Base-by-base conservation (phyloP, 2,113 vertebrate genomes). In the Capreolus pygargus region DNA sequence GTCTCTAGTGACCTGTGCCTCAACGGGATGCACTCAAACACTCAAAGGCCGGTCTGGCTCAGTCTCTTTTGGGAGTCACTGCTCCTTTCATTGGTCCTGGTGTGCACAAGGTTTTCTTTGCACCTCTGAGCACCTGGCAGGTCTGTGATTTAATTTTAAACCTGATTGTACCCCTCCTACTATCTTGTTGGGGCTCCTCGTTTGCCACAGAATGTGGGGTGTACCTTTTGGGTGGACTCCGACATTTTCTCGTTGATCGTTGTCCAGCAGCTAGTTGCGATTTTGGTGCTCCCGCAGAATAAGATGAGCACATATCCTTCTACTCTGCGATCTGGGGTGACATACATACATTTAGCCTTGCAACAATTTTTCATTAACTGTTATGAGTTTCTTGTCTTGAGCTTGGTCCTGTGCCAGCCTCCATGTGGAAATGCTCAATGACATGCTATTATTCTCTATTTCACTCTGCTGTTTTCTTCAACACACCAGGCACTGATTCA, bases 321-420 rank as follows among this genome's bases (percentile, higher is more conserved):
- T 36, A 36, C 4, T 36, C n/a, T 70, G 67, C 0, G 0, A 12
- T 36, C n/a, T 70, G 21, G 4, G 67, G n/a, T 36, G 19, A 70
- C 64, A 36, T 70, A 36, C n/a, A 70, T 23, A 70, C 67, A 36
- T 70, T 70, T 70, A 36, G n/a, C 19, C 5, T 70, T 70, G 64
- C 64, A 70, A 70, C 99, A 99, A 98, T 99, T 99, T 99, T 99
- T 99, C 99, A 99, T 99, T 99, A 98, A 99, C 99, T 95, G 99
- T 99, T 98, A 99, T 99, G 99, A 99, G 99, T 98, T 99, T 99
- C 28, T 98, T 99, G 98, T 99, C 99, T 98, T 96, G 99, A 98
- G 98, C 98, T 98, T 99, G 98, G 98, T 99, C 98, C 97, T 98
- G 99, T 96, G 99, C 99, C 99, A 99, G 97, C 95, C 98, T 98